Conservation (phyloP, 2,113 vertebrate genomes). For the Acrocephalus arundinaceus region DNA sequence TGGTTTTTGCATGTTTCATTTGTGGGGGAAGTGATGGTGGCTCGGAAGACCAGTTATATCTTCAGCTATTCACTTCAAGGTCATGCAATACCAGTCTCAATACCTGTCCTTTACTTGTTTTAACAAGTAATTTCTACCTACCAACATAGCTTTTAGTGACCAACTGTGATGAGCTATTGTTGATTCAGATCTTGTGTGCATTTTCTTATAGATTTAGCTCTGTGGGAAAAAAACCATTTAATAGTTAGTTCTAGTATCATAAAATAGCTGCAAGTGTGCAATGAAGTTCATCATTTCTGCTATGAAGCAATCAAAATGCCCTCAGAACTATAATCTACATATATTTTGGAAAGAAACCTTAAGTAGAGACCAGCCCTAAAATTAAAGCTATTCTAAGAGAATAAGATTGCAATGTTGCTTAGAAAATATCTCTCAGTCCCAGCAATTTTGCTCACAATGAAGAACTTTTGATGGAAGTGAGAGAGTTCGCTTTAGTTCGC, state of each 20-base stretch:
- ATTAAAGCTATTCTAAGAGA: constrained; percentile 33
- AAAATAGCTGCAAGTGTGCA: background rate
- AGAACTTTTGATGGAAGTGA: background rate
- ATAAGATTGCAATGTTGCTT: background rate
- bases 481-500: background rate
- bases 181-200: background rate
- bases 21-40: background rate
- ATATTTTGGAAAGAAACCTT: constrained; percentile 8
- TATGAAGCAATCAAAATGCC: background rate
- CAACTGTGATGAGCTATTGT: background rate
- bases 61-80: background rate
- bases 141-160: background rate
- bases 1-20: background rate
- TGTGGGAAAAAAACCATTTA: background rate
- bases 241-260: background rate
- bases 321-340: background rate
- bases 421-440: constrained; percentile 1
- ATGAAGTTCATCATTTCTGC: background rate
- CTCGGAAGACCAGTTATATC: background rate
- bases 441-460: background rate
- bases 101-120: background rate
- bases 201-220: background rate
- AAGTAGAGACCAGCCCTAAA: constrained; percentile 22
- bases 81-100: background rate
- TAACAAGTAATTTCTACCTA: background rate